Evolutionary conservation across 1,140 invertebrate species (phyloP).

Genomic region (Thaumatotibia leucotreta): DNA sequence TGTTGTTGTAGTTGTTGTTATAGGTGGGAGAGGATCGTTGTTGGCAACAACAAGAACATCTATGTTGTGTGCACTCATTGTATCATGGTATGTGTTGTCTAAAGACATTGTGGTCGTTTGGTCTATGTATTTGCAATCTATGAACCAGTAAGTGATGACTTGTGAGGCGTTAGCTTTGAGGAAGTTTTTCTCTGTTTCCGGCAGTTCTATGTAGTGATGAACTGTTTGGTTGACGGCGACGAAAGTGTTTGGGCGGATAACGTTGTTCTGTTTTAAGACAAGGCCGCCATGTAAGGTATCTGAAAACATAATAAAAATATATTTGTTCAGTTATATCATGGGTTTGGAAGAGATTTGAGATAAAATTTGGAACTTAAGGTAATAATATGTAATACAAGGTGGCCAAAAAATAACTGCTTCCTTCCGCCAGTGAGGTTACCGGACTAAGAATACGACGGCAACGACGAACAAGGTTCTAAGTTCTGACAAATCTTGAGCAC

Average conservation of each 20-base stretch:
- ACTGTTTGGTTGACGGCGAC: conserved; percentile 79
- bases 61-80: conserved; percentile 79
- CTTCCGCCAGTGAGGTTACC: no score
- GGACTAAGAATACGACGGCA: no score
- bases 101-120: conserved; percentile 79
- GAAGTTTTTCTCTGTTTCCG: conserved; percentile 78
- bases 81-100: conserved; percentile 79
- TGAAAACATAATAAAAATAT: conserved; percentile 43
- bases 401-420: no score
- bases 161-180: conserved; percentile 79
- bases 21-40: conserved; percentile 79
- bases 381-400: no score
- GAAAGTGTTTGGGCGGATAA: conserved; percentile 75
- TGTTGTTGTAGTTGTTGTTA: conserved; percentile 78
- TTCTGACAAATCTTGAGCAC: no score
- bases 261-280: conserved; percentile 78
- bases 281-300: conserved; percentile 81
- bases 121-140: conserved; percentile 85
- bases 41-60: conserved; percentile 84
- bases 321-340: no score
- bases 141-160: conserved; percentile 85
- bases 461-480: no score
- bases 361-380: no score
- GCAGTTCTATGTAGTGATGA: conserved; percentile 78
- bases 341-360: no score